These are phyloP conservation scores for Trachelipus rathkii DNA, from an alignment of 1,140 invertebrate genomes.

Conservation along the genomic window DNA sequence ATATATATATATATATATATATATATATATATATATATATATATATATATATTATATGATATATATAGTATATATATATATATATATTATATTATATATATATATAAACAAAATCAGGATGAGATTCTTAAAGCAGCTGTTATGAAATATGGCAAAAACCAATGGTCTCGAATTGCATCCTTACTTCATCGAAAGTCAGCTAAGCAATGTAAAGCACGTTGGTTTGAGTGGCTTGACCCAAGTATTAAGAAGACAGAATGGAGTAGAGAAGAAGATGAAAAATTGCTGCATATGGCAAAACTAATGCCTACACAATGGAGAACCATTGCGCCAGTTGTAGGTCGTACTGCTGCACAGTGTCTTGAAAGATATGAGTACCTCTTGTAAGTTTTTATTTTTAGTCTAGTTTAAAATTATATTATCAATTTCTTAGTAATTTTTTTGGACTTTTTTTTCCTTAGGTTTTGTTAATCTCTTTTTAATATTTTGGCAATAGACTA, in stretches of 20 bases:
- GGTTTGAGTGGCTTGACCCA: conserved; percentile 99
- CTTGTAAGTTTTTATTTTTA: conserved; percentile 61
- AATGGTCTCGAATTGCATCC: conserved; percentile 99
- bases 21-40: neutral
- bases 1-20: neutral
- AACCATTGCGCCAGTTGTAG: conserved; percentile 98
- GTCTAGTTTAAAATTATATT: too few species aligned
- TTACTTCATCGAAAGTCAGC: conserved; percentile 96
- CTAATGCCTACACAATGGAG: conserved; percentile 99
- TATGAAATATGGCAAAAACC: conserved; percentile 99
- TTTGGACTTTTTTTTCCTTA: too few species aligned
- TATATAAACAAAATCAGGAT: conserved; percentile 81
- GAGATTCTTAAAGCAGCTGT: conserved; percentile 99
- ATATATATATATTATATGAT: too few species aligned
- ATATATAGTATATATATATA: too few species aligned
- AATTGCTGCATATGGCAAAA: conserved; percentile 94
- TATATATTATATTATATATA: neutral
- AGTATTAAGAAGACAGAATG: conserved; percentile 99
- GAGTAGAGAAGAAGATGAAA: conserved; percentile 98
- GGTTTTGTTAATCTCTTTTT: too few species aligned
- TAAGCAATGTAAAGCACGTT: conserved; percentile 98
- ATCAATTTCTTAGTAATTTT: too few species aligned
- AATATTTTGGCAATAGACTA: too few species aligned
- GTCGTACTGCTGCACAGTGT: conserved; percentile 96
- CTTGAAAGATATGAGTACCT: conserved; percentile 95